phyloP scores from a whole-genome alignment of 2,113 vertebrate species.

The Bucco capensis region DNA sequence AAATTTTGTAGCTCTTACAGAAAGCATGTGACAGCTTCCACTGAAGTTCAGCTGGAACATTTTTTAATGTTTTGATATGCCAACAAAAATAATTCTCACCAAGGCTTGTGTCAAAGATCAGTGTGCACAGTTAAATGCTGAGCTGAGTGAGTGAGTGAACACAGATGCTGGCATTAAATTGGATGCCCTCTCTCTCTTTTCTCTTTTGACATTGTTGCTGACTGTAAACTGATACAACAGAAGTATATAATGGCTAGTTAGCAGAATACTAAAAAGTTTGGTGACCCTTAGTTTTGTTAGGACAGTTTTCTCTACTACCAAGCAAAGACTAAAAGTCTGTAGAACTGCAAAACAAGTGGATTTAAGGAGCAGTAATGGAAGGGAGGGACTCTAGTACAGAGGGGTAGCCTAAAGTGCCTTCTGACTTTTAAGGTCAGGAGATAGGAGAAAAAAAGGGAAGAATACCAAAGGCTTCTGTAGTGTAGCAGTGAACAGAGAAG shows the following conservation, averaged over 20 bases:
- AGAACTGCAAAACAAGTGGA: not conserved
- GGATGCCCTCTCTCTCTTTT: not conserved
- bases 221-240: not conserved
- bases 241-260: not conserved
- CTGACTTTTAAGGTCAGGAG: not conserved
- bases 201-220: not conserved
- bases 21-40: not conserved
- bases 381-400: not conserved
- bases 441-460: not conserved
- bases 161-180: not conserved
- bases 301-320: not conserved
- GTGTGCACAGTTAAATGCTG: not conserved
- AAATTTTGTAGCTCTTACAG: conserved; percentile 18
- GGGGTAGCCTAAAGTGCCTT: not conserved
- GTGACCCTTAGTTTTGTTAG: not conserved
- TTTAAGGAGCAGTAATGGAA: not conserved
- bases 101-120: conserved; percentile 31
- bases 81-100: conserved; percentile 51
- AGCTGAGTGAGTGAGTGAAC: not conserved
- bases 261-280: not conserved
- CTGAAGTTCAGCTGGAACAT: conserved; percentile 16
- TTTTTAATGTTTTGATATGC: conserved; percentile 10
- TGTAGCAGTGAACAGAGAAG: not conserved
- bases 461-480: not conserved
- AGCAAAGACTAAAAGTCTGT: not conserved